A percentile compares a stretch with the other conserved stretches of the same genome.
Conservation (phyloP, 2,888 invertebrate species). For the Mesorhabditis sp. region DNA sequence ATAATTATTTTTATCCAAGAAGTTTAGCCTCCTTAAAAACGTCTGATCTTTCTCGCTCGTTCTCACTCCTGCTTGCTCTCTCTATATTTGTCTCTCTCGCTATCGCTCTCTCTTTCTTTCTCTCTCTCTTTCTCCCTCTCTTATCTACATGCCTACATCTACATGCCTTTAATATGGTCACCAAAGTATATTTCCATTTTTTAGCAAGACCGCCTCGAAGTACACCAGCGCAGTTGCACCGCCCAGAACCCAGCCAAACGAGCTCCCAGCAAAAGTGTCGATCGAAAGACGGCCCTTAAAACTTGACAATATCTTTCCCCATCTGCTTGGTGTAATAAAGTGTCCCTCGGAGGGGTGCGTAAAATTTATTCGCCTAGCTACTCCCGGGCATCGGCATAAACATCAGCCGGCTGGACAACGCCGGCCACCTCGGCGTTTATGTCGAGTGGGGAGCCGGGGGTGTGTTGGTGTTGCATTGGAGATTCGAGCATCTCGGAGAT, state of each 20-base stretch:
- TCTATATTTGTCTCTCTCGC: background rate
- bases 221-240: constrained; percentile 68
- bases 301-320: background rate
- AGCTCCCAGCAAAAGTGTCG: constrained; percentile 13
- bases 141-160: background rate
- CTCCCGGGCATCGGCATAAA: background rate
- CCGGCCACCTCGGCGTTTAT: background rate
- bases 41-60: background rate
- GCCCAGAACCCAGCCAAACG: constrained; percentile 55
- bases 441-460: background rate
- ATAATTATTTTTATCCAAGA: background rate
- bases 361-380: background rate
- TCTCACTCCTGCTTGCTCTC: background rate
- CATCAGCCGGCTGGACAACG: background rate
- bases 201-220: constrained; percentile 67
- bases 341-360: background rate
- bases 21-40: background rate
- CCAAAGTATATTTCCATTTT: constrained; percentile 11
- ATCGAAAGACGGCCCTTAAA: background rate
- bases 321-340: background rate
- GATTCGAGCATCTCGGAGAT: constrained; percentile 41
- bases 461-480: constrained; percentile 19
- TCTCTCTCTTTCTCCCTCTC: background rate
- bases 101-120: background rate
- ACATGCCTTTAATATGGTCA: background rate